These are phyloP conservation scores for Pseudochirops corinnae DNA, from an alignment of 2,797 vertebrate genomes.

Conservation along the genomic window DNA sequence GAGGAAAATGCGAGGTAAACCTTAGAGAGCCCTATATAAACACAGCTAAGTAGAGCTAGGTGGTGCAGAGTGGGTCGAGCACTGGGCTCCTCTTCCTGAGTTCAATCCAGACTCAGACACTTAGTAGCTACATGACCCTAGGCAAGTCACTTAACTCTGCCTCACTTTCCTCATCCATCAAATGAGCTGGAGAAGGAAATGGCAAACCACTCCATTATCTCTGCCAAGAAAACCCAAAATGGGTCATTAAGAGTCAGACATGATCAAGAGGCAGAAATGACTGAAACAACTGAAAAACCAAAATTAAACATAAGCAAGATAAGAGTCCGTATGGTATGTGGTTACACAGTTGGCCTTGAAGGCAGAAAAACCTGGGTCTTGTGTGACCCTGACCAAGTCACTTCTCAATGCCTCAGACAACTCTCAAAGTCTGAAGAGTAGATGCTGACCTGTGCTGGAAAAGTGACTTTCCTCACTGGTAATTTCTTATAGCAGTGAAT, in stretches of 20 bases:
- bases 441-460: background rate
- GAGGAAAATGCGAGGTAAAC: background rate
- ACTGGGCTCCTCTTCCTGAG: background rate
- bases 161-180: background rate
- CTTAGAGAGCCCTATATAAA: background rate
- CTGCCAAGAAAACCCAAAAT: background rate
- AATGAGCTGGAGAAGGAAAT: background rate
- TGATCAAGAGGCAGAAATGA: background rate
- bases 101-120: background rate
- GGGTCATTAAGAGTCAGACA: background rate
- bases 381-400: background rate
- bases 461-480: background rate
- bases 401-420: background rate
- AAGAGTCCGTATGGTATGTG: background rate
- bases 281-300: background rate
- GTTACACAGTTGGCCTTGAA: background rate
- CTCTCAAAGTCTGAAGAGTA: background rate
- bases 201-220: background rate
- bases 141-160: background rate
- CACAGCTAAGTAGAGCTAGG: too few relatives aligned
- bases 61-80: background rate
- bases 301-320: background rate
- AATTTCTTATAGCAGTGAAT: background rate
- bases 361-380: background rate
- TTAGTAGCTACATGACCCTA: background rate